Evolutionary conservation across 2,888 invertebrate species (phyloP), one percentile per base, ranked within the genome.

Genomic region (Diplazon laetatorius): DNA sequence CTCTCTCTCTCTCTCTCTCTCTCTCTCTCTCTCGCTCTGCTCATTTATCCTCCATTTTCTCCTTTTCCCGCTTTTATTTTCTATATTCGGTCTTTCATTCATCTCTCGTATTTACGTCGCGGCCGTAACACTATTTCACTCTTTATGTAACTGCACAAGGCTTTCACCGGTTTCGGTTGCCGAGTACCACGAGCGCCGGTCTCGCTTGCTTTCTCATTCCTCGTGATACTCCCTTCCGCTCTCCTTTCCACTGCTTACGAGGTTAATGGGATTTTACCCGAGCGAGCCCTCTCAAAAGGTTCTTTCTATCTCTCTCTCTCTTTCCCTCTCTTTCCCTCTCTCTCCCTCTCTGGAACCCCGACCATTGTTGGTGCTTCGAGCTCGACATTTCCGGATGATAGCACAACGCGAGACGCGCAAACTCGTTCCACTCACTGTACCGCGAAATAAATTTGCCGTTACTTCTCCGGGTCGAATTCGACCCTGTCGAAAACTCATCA

Each of bases 211-310:
- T 39, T 44, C 35, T 39, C 57, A 65, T 60, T 62, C 22, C 37
- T 46, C 1, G 12, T 12, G 25, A n/a, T n/a, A 12, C 20, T 30
- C 30, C 42, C 25, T n/a, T 22, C 35, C 46, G 20, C 44, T 35
- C 10, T 65, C 59, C 57, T 76, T 35, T 39, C 48, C 22, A 30
- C 35, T 69, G 57, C 78, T 69, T 80, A 63, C 79, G 72, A 80
- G 80, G 80, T 84, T 85, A 85, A 85, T 85, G 82, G 83, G 83
- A 83, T 84, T 83, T 83, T 78, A 68, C 57, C 44, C 50, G 72
- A 44, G 66, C 62, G 52, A 71, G 48, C 77, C 48, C 57, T 77
- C 63, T 65, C 57, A 69, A 77, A 69, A 73, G 62, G 35, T 57
- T 39, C 72, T 66, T 46, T 78, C 78, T 78, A 69, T 66, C 65